Percentiles rank a stretch among this genome's conserved stretches.
phyloP scores from a whole-genome alignment of 1,140 invertebrate species.

The Drosophila lacertosa region DNA sequence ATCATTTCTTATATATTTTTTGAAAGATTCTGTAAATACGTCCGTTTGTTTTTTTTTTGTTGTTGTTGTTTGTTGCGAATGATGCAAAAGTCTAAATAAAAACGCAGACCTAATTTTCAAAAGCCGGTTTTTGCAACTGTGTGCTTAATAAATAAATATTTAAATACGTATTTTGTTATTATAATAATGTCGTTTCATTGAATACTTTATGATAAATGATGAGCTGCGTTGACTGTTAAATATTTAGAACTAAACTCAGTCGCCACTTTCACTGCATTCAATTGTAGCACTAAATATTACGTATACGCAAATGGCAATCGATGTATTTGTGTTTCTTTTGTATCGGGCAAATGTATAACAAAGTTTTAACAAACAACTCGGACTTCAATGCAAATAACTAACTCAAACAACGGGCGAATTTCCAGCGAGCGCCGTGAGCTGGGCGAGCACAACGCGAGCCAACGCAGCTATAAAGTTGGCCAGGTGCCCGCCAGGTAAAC shows the following conservation, averaged over 20 bases:
- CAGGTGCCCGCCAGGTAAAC: conserved; percentile 61
- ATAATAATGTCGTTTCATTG: conserved; percentile 27
- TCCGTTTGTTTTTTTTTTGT: conserved; percentile 36
- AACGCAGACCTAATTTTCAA: conserved; percentile 77
- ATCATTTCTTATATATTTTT: conserved; percentile 46
- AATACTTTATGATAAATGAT: conserved; percentile 30
- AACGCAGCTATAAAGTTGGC: conserved; percentile 44
- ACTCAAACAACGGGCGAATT: conserved; percentile 62
- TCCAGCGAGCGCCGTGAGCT: conserved; percentile 24
- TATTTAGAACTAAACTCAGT: conserved; percentile 19
- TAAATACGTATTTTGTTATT: conserved; percentile 43
- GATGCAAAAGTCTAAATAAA: conserved; percentile 79
- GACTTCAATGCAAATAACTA: conserved; percentile 70
- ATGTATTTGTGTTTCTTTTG: conserved; percentile 2
- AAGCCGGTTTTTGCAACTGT: conserved; percentile 57
- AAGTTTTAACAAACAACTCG: conserved; percentile 58
- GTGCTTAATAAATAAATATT: conserved; percentile 38
- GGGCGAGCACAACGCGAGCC: conserved; percentile 4
- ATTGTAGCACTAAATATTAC: conserved; percentile 37
- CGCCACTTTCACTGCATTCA: conserved; percentile 60
- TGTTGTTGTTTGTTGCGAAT: conserved; percentile 42
- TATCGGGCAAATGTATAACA: conserved; percentile 36
- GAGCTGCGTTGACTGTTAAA: neutral
- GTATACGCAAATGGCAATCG: conserved; percentile 33
- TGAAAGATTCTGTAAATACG: conserved; percentile 48